Conservation (phyloP, 2,113 vertebrate genomes). For the Mormyrus iriodes region DNA sequence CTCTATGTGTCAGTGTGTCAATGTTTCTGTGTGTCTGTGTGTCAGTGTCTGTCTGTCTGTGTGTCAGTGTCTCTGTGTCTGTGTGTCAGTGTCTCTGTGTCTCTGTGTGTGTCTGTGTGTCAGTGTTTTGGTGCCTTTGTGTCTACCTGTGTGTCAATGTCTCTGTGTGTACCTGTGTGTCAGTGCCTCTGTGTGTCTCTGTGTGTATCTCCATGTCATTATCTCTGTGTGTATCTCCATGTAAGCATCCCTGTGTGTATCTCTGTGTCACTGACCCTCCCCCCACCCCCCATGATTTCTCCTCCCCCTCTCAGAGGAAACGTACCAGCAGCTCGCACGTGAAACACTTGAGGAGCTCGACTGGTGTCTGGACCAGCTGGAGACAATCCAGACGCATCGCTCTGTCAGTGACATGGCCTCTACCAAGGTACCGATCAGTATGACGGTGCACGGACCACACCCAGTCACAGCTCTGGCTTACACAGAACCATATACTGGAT, state of each 20-base stretch:
- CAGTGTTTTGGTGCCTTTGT: neutral
- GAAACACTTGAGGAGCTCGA: slow-evolving; percentile 22
- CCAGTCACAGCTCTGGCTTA: neutral
- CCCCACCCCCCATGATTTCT: neutral
- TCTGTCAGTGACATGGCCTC: slow-evolving; percentile 14
- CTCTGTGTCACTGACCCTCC: neutral
- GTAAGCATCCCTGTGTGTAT: neutral
- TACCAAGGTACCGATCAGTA: neutral
- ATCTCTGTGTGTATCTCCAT: neutral
- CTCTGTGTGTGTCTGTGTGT: neutral
- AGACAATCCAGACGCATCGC: slow-evolving; percentile 18
- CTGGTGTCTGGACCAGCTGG: slow-evolving; percentile 24
- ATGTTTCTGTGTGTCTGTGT: neutral
- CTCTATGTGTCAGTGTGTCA: no score
- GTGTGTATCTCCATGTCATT: no score
- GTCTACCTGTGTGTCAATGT: neutral
- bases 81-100: neutral
- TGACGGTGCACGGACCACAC: neutral
- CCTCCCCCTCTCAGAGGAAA: slow-evolving; percentile 8
- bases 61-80: neutral
- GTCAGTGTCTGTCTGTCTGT: neutral
- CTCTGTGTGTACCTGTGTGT: neutral
- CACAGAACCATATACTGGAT: neutral
- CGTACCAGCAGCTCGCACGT: slow-evolving; percentile 18
- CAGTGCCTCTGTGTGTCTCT: neutral